Base-by-base conservation (phyloP, 1,140 invertebrate species). In the Antheraea pernyi region DNA sequence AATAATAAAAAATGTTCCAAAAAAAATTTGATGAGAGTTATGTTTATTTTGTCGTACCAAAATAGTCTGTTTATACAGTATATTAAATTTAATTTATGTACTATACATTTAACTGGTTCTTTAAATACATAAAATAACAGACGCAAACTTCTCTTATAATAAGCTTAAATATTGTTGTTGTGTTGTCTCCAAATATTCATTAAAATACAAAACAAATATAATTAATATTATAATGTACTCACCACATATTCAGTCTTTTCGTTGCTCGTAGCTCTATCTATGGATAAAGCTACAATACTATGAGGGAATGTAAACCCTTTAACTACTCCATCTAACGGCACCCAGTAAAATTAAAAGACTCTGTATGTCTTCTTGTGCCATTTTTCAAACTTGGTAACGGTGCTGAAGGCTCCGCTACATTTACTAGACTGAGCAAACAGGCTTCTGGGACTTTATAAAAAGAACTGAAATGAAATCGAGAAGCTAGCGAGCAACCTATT, bases 361-460 rank as follows among this genome's bases (percentile, higher is more conserved):
- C 67, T 74, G 72, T 36, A 76, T 62, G 53, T 65, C 71, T 39
- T 63, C 67, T 19, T 59, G 75, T 81, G 84, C 86, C 88, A 87
- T 91, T 80, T 86, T 69, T 58, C 61, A 39, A 64, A 72, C 72
- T 39, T 60, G 67, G 66, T 53, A 74, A 69, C 68, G 74, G 81
- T 89, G 83, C 75, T 72, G 72, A 81, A 89, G 86, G 82, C 86
- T 86, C 80, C 80, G 70, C 72, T 69, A 77, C 83, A 75, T 66
- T 53, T 42, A 65, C 61, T 69, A 78, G 79, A 88, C 87, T 89
- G 85, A 83, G 68, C 66, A 48, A 70, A 71, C 69, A 87, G 84
- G 81, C 84, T 86, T 84, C 76, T 68, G 65, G 61, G 71, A 59
- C 66, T 72, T 69, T 87, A 89, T 81, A 76, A 85, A 82, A 82